Conservation (phyloP, 2,888 invertebrate genomes). For the Morpho helenor region DNA sequence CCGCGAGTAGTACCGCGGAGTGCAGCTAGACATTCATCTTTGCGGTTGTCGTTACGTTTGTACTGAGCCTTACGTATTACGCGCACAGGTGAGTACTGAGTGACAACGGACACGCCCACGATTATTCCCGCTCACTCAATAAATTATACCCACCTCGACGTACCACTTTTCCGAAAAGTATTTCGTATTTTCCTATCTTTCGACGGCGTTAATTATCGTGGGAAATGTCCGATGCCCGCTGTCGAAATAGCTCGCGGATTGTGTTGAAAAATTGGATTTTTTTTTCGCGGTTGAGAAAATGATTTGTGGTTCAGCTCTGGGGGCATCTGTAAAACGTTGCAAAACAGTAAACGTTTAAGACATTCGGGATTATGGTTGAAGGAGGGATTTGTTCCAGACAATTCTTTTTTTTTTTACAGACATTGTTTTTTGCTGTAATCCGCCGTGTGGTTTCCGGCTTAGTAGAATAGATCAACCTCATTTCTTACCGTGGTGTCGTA, state of each 20-base stretch:
- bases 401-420: too few species aligned
- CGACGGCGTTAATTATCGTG: slow-evolving; percentile 9
- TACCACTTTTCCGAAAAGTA: neutral
- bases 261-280: slow-evolving; percentile 8
- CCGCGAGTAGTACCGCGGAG: neutral
- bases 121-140: slow-evolving; percentile 15
- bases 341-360: neutral
- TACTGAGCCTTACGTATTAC: neutral
- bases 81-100: neutral
- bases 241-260: slow-evolving; percentile 2
- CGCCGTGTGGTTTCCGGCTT: too few species aligned
- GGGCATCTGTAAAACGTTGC: neutral
- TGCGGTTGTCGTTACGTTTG: neutral
- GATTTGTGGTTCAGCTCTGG: neutral
- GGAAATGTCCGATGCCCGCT: slow-evolving; percentile 3
- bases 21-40: neutral
- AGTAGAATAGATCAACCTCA: too few species aligned
- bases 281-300: slow-evolving; percentile 1
- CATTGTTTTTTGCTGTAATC: too few species aligned
- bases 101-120: slow-evolving; percentile 23
- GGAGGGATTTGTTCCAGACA: neutral
- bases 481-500: too few species aligned
- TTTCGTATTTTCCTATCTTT: slow-evolving; percentile 6
- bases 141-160: slow-evolving; percentile 13
- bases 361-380: neutral